Evolutionary conservation across 2,797 vertebrate species (phyloP).

Genomic region (Tragopan temminckii): DNA sequence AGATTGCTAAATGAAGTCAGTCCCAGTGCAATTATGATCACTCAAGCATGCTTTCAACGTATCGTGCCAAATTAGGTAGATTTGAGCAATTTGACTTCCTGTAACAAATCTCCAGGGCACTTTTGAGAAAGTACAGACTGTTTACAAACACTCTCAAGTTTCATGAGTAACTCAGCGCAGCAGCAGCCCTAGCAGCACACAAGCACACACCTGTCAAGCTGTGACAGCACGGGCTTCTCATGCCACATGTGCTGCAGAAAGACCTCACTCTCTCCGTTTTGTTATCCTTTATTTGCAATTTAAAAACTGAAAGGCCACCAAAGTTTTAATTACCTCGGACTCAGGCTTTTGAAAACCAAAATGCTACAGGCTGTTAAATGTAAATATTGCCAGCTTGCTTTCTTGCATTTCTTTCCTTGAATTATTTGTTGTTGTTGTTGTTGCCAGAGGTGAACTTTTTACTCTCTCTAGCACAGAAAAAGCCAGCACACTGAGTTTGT

Average conservation of each 20-base stretch:
- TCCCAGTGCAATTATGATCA: slow-evolving; percentile 88
- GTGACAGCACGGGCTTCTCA: slow-evolving; percentile 56
- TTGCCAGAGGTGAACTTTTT: background rate
- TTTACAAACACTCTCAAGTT: slow-evolving; percentile 91
- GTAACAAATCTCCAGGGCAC: slow-evolving; percentile 84
- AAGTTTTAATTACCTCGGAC: slow-evolving; percentile 67
- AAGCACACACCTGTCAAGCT: slow-evolving; percentile 85
- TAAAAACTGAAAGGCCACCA: slow-evolving; percentile 63
- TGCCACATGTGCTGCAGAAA: slow-evolving; percentile 63
- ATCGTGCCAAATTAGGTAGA: slow-evolving; percentile 90
- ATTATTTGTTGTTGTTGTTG: slow-evolving; percentile 18
- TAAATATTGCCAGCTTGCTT: slow-evolving; percentile 32
- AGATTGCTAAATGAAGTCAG: slow-evolving; percentile 86
- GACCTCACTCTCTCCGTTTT: background rate
- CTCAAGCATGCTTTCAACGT: slow-evolving; percentile 86
- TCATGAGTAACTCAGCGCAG: slow-evolving; percentile 74
- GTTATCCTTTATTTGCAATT: slow-evolving; percentile 44
- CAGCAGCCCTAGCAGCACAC: slow-evolving; percentile 54
- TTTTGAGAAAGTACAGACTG: slow-evolving; percentile 91
- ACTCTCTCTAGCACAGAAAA: background rate
- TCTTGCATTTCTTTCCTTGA: background rate
- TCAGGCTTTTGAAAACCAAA: slow-evolving; percentile 52
- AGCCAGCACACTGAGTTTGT: background rate
- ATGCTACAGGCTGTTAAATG: slow-evolving; percentile 61
- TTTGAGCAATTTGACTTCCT: slow-evolving; percentile 92